Conservation (phyloP, 2,113 vertebrate species). For the Podarcis raffonei region DNA sequence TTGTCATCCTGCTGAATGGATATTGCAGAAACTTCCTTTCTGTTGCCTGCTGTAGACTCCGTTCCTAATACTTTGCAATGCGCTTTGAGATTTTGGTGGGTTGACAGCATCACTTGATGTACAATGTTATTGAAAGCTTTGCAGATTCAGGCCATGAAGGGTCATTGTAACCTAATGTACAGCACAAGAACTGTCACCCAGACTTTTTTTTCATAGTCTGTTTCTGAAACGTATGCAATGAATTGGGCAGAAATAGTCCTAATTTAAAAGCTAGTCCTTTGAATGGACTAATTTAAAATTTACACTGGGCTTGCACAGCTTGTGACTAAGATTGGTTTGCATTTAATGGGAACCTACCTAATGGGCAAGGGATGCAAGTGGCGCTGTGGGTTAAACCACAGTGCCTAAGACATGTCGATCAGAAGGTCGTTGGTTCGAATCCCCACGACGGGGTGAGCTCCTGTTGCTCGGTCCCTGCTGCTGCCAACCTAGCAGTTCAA, state of each 20-base stretch:
- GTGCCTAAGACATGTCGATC: too few relatives aligned
- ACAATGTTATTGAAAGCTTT: neutral
- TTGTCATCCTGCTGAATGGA: neutral
- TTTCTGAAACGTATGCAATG: neutral
- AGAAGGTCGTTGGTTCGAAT: accelerated
- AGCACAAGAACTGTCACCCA: neutral
- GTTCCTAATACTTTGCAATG: too few relatives aligned
- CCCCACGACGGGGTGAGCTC: too few relatives aligned
- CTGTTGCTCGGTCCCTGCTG: too few relatives aligned
- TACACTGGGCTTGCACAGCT: neutral
- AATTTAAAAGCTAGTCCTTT: neutral
- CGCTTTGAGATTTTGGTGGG: neutral
- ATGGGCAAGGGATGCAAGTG: too few relatives aligned
- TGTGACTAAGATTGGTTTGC: neutral
- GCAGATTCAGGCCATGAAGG: neutral
- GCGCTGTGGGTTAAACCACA: too few relatives aligned
- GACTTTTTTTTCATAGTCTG: neutral
- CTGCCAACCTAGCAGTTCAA: too few relatives aligned
- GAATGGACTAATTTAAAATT: neutral
- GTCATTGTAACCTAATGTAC: neutral
- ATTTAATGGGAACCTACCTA: too few relatives aligned
- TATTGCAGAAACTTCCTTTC: neutral
- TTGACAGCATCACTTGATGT: neutral
- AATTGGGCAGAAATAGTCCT: neutral
- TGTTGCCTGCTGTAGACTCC: neutral